Percentiles rank a stretch among this genome's conserved stretches.
These are phyloP conservation scores for Odiellus spinosus DNA, from an alignment of 2,888 invertebrate genomes.

Conservation along the genomic window DNA sequence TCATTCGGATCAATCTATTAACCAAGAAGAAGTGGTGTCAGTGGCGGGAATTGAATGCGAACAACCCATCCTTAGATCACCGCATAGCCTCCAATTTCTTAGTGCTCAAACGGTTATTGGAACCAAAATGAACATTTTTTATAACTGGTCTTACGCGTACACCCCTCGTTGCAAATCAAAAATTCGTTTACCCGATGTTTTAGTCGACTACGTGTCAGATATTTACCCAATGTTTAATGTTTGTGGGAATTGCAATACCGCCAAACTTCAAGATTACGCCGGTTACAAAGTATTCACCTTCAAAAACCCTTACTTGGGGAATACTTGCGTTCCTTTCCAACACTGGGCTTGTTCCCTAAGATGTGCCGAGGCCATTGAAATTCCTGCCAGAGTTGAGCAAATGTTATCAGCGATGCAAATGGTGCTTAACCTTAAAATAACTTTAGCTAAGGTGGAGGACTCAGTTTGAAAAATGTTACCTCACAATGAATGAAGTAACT, in stretches of 20 bases:
- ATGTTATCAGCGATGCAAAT: constrained; percentile 27
- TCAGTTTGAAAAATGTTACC: background rate
- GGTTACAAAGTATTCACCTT: constrained; percentile 36
- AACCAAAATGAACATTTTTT: constrained; percentile 29
- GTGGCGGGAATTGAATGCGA: constrained; percentile 3
- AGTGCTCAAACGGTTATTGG: constrained; percentile 31
- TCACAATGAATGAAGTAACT: too few relatives aligned
- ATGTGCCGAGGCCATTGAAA: constrained; percentile 33
- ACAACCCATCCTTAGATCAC: background rate
- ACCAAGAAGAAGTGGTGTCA: background rate
- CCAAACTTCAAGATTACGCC: constrained; percentile 25
- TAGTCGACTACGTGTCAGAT: constrained; percentile 32
- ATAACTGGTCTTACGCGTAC: constrained; percentile 9
- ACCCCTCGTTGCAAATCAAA: constrained; percentile 16
- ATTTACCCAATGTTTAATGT: constrained; percentile 31
- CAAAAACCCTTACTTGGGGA: constrained; percentile 35
- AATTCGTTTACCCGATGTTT: constrained; percentile 26
- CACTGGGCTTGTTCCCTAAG: constrained; percentile 34
- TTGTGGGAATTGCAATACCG: constrained; percentile 30
- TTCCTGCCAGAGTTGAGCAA: constrained; percentile 31
- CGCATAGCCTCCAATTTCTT: constrained; percentile 27
- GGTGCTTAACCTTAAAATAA: background rate
- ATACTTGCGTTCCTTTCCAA: constrained; percentile 36
- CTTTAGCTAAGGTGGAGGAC: background rate
- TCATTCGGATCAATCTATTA: background rate